Conservation (phyloP, 2,888 invertebrate species). For the Allophyes oxyacanthae region DNA sequence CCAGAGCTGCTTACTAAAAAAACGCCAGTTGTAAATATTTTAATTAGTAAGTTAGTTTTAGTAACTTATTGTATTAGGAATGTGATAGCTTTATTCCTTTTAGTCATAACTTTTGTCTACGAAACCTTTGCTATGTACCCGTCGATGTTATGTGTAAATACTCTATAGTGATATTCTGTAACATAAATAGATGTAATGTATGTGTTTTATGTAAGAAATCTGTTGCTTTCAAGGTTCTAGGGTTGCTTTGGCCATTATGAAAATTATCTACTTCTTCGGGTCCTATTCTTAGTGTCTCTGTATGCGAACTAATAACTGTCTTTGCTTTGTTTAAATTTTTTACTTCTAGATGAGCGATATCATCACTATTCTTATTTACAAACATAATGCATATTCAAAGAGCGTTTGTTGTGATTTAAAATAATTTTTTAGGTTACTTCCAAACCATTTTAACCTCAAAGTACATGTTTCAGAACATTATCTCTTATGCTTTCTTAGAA, state of each 20-base stretch:
- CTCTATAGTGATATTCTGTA: constrained; percentile 58
- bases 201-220: constrained; percentile 18
- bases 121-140: constrained; percentile 46
- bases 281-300: too few species aligned
- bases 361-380: too few species aligned
- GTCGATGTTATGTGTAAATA: constrained; percentile 67
- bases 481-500: constrained; percentile 2
- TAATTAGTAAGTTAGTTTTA: constrained; percentile 61
- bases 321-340: too few species aligned
- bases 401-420: too few species aligned
- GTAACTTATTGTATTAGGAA: constrained; percentile 85
- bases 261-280: too few species aligned
- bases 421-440: too few species aligned
- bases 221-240: too few species aligned
- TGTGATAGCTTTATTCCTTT: constrained; percentile 82
- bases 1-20: constrained; percentile 19
- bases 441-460: not conserved
- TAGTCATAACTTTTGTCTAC: constrained; percentile 56
- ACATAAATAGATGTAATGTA: constrained; percentile 44
- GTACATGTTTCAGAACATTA: not conserved
- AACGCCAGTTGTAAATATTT: constrained; percentile 68
- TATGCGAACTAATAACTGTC: too few species aligned
- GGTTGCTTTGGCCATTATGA: too few species aligned
- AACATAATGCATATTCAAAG: too few species aligned
- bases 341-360: too few species aligned